Conservation (phyloP, 64 coral and sea anemone species). For the Acropora yongei region DNA sequence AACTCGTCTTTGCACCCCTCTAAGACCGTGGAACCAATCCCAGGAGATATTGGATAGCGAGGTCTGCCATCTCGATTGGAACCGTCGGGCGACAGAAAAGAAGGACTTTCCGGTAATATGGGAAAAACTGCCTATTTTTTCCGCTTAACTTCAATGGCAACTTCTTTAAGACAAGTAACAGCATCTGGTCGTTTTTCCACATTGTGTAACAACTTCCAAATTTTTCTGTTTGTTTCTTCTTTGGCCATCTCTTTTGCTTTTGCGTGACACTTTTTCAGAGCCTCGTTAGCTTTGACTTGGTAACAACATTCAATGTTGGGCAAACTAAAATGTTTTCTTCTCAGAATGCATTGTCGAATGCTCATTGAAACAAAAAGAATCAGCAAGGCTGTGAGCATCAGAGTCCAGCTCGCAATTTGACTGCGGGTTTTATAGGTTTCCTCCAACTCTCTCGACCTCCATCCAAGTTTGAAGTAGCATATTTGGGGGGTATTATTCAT, state of each 20-base stretch:
- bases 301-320: background rate
- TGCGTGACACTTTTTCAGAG: background rate
- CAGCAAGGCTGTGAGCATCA: background rate
- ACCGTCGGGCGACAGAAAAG: background rate
- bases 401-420: constrained; percentile 19
- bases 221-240: background rate
- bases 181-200: background rate
- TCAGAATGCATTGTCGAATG: background rate
- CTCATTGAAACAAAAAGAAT: background rate
- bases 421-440: constrained; percentile 4
- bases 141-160: background rate
- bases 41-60: too few relatives aligned
- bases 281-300: constrained; percentile 1
- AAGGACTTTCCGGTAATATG: background rate
- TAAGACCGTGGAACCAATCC: too few relatives aligned
- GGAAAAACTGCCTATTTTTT: background rate
- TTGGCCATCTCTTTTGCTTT: constrained; percentile 37
- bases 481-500: background rate
- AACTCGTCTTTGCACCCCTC: too few relatives aligned
- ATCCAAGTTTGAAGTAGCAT: background rate
- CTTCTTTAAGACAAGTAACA: background rate
- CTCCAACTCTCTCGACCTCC: background rate
- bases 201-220: background rate
- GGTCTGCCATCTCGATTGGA: too few relatives aligned
- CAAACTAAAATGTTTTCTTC: background rate